Base-by-base conservation (phyloP, 2,797 vertebrate species). In the Chelidonichthys spinosus region DNA sequence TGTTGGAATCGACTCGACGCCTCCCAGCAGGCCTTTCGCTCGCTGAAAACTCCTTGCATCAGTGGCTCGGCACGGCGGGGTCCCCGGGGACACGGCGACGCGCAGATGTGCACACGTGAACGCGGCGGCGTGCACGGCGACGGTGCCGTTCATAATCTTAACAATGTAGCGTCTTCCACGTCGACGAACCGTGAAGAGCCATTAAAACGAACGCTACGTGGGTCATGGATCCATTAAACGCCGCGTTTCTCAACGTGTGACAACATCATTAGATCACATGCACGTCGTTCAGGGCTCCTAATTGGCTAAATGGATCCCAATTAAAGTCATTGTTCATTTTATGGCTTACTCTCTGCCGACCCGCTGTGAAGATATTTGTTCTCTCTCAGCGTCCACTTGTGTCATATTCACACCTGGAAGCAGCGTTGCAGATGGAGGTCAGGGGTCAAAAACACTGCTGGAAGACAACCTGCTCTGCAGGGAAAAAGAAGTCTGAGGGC, bases 11-110 rank as follows among this genome's bases (percentile, higher is more conserved):
- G 40, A 87, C 69, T 85, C 83, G 80, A 71, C 35, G 65, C 63
- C 85, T 85, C 83, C 85, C 66, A 72, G 85, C 78, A 76, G 84
- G 80, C 81, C 69, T 62, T 25, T 49, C 53, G 40, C 70, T 40
- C 14, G 67, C 67, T 63, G 25, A 15, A 72, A 81, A 71, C 70
- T 14, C 69, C 60, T n/a, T 83, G 84, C 77, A 60, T 85, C 80
- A 84, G 67, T 42, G 44, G 82, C 17, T 63, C 59, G 0, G 70
- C 50, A 68, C 78, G 63, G 82, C 72, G 14, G 58, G 58, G 68
- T 72, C 70, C 79, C 77, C 0, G 11, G 73, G 72, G 83, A 72
- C 69, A n/a, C n/a, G n/a, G 50, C 1, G 46, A 61, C 49, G 17
- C 37, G 14, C 85, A 78, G 70, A 84, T 74, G 62, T 49, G 47